Evolutionary conservation across 1,140 invertebrate genomes (phyloP).

Genomic region (Fopius arisanus): DNA sequence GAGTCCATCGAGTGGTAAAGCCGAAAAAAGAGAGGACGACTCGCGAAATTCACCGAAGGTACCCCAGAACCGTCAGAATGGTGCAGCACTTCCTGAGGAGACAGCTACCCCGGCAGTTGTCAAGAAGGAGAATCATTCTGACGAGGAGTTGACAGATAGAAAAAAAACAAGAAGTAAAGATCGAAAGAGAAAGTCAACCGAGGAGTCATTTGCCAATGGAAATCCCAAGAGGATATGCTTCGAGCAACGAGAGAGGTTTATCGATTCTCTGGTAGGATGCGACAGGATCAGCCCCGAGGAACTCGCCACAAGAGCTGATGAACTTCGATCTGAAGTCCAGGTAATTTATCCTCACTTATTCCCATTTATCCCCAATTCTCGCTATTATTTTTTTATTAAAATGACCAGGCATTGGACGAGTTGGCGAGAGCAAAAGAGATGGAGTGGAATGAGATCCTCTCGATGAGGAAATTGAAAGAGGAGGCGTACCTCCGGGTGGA

Average conservation of each 20-base stretch:
- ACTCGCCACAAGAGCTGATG: constrained; percentile 51
- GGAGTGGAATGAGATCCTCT: constrained; percentile 84
- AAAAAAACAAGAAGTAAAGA: constrained; percentile 33
- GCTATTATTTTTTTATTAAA: constrained; percentile 1
- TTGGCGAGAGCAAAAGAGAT: constrained; percentile 78
- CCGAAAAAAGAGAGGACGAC: constrained; percentile 49
- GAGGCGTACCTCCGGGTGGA: constrained; percentile 75
- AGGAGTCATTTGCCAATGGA: constrained; percentile 43
- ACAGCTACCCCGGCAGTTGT: constrained; percentile 44
- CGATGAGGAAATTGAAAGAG: constrained; percentile 82
- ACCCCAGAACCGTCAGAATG: constrained; percentile 59
- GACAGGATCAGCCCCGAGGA: constrained; percentile 53
- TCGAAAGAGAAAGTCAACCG: constrained; percentile 50
- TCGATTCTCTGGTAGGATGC: constrained; percentile 51
- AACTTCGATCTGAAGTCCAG: constrained; percentile 55
- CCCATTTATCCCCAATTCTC: background rate
- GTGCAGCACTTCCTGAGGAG: constrained; percentile 57
- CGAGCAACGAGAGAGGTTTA: constrained; percentile 55
- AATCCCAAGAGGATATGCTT: constrained; percentile 53
- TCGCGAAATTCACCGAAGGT: constrained; percentile 51
- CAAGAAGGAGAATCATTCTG: constrained; percentile 47
- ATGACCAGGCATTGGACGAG: constrained; percentile 69
- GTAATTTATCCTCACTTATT: constrained; percentile 33
- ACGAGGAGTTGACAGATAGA: constrained; percentile 28
- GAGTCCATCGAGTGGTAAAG: constrained; percentile 41